phyloP scores from a whole-genome alignment of 1,140 invertebrate species.

The Gryllus bimaculatus region DNA sequence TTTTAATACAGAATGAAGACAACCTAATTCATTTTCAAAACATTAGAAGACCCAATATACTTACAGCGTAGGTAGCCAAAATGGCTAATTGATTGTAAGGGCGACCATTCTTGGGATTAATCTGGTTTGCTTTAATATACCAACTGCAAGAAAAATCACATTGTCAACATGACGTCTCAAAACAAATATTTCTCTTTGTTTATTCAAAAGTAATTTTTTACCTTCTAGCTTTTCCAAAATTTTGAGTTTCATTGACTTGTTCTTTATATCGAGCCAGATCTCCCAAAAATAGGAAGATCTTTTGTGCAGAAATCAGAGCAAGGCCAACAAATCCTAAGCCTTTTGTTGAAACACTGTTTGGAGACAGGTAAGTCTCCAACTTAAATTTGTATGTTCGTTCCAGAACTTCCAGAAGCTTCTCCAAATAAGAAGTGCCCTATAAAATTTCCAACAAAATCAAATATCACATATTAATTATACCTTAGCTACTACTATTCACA shows the following conservation, averaged over 20 bases:
- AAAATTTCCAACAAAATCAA: constrained; percentile 11
- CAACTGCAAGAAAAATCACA: constrained; percentile 43
- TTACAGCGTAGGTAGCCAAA: constrained; percentile 79
- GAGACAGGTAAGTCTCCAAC: constrained; percentile 50
- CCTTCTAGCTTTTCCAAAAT: constrained; percentile 76
- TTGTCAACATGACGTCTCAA: neutral
- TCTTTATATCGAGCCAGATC: constrained; percentile 86
- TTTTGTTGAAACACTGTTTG: constrained; percentile 39
- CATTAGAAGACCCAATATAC: constrained; percentile 30
- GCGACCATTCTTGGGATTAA: constrained; percentile 88
- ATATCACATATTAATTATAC: neutral
- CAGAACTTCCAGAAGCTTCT: constrained; percentile 60
- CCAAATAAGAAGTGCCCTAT: constrained; percentile 63
- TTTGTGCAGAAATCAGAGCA: constrained; percentile 74
- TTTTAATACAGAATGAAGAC: neutral
- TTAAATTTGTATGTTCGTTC: constrained; percentile 66
- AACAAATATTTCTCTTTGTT: constrained; percentile 2
- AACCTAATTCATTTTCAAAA: too few relatives aligned
- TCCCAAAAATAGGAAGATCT: constrained; percentile 78
- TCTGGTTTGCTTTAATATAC: constrained; percentile 87
- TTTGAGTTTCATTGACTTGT: constrained; percentile 68
- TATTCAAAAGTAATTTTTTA: constrained; percentile 32
- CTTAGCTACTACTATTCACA: too few relatives aligned
- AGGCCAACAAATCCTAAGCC: constrained; percentile 58
- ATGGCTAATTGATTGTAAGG: constrained; percentile 94